Conservation (phyloP, 2,888 invertebrate species). For the Lithophane semibrunnea region DNA sequence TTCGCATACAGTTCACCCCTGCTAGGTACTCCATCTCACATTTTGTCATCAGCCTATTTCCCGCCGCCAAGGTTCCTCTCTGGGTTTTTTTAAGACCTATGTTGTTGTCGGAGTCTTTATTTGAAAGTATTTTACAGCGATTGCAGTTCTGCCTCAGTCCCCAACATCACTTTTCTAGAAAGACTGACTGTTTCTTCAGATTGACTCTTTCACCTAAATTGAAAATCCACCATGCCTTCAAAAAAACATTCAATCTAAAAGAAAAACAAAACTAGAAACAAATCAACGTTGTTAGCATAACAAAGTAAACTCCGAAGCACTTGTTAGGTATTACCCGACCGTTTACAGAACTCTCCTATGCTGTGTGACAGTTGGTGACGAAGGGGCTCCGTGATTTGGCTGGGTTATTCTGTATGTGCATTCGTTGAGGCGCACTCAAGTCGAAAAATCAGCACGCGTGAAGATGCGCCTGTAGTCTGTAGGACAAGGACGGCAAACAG, state of each 20-base stretch:
- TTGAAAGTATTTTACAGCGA: neutral
- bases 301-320: slow-evolving; percentile 77
- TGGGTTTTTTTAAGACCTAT: neutral
- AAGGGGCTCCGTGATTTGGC: slow-evolving; percentile 70
- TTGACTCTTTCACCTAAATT: neutral
- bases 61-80: neutral
- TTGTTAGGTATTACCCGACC: slow-evolving; percentile 77
- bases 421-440: slow-evolving; percentile 81
- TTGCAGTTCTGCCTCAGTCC: neutral
- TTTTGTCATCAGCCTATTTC: neutral
- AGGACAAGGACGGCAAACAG: slow-evolving; percentile 80
- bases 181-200: neutral
- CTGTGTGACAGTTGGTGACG: slow-evolving; percentile 65
- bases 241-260: slow-evolving; percentile 56
- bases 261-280: slow-evolving; percentile 78
- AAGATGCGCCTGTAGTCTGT: slow-evolving; percentile 77
- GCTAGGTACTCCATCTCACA: neutral
- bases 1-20: neutral
- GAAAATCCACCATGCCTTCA: neutral
- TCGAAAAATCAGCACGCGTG: slow-evolving; percentile 84
- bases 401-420: slow-evolving; percentile 77
- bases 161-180: neutral
- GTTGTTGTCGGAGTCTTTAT: neutral
- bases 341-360: slow-evolving; percentile 68
- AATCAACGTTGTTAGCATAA: slow-evolving; percentile 80